phyloP scores from a whole-genome alignment of 1,140 invertebrate genomes.

The Tribolium castaneum region DNA sequence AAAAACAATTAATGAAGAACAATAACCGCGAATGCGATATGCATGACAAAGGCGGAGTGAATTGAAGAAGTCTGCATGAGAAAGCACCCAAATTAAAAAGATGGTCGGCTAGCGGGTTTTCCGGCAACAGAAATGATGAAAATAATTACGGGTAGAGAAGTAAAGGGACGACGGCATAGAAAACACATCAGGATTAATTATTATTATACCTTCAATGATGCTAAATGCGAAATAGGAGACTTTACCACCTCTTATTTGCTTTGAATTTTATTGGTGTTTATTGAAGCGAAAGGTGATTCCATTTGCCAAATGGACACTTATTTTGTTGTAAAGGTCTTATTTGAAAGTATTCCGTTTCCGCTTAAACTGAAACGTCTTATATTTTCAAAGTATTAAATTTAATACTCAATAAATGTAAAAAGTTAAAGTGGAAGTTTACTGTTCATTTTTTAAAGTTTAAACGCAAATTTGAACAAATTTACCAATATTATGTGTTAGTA shows the following conservation, averaged over 20 bases:
- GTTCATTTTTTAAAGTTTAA: too few species aligned
- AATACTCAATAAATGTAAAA: too few species aligned
- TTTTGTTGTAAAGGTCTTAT: background rate
- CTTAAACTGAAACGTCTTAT: background rate
- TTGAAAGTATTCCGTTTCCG: background rate
- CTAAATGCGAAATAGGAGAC: background rate
- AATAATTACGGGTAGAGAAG: constrained; percentile 10
- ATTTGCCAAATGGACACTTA: background rate
- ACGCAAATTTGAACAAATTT: too few species aligned
- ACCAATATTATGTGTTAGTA: too few species aligned
- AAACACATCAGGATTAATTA: constrained; percentile 31
- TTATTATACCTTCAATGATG: background rate
- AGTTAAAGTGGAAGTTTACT: too few species aligned
- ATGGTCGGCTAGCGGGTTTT: constrained; percentile 42
- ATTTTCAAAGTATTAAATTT: background rate
- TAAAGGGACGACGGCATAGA: background rate
- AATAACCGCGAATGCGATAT: constrained; percentile 50
- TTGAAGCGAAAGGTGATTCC: background rate
- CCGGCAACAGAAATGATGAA: constrained; percentile 29
- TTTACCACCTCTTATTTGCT: too few species aligned
- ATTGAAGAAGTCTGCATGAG: constrained; percentile 47
- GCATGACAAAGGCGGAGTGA: constrained; percentile 52
- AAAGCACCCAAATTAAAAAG: constrained; percentile 51
- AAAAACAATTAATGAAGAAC: constrained; percentile 53
- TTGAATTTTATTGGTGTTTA: background rate